Base-by-base conservation (phyloP, 2,797 vertebrate genomes). In the Carapus acus region DNA sequence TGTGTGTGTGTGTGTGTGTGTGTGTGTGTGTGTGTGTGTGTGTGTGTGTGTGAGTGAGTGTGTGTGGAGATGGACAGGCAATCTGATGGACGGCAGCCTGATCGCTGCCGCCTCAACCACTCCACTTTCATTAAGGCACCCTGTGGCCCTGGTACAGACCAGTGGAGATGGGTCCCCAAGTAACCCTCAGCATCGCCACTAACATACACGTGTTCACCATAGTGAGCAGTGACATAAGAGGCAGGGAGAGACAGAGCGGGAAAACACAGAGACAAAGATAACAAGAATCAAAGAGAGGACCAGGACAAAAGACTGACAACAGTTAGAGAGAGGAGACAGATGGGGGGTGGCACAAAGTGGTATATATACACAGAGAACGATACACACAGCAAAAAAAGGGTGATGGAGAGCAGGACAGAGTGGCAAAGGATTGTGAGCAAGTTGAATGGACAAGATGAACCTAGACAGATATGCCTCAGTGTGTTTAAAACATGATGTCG, bases 1-100 rank as follows among this genome's bases (percentile, higher is more conserved):
- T 40, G 48, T 43, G 64, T 8, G 50, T 19, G 45, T 80, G 82
- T 85, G 85, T 79, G 87, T 84, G 80, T 85, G 86, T 73, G 42
- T n/a, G 8, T 42, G 18, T 6, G 24, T 21, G 34, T 31, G 29
- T 21, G 36, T n/a, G n/a, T n/a, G 37, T 41, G 85, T 85, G 85
- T 79, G 87, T 84, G 80, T 85, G 86, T 73, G 42, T n/a, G 8
- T 42, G 18, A 7, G 24, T 21, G 34, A 36, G 29, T 21, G 36
- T n/a, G n/a, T n/a, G 37, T 41, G 1, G 51, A 31, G 67, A 54
- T 1, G 47, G 61, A 46, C 61, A 33, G 54, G 36, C 18, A 20
- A 43, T 46, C n/a, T 77, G 78, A 80, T 47, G 67, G 81, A 78
- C 71, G 69, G 73, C 52, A 36, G 67, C 66, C 70, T 60, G 66